Evolutionary conservation across 2,888 invertebrate species (phyloP), one percentile per base, ranked within the genome.

Genomic region (Taphrorychus bicolor): DNA sequence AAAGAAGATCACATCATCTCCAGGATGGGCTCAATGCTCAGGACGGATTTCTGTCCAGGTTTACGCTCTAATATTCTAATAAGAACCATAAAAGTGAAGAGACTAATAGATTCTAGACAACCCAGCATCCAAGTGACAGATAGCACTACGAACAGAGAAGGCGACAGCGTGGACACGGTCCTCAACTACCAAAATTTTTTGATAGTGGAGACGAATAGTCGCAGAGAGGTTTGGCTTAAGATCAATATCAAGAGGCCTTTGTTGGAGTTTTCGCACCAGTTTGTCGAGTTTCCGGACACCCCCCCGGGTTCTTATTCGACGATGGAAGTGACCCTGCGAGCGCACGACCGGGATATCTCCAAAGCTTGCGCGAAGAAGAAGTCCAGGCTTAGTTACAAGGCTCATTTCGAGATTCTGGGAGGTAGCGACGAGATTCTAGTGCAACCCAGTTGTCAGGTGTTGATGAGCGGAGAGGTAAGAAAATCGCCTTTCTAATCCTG

Each of bases 361-460:
- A 45, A 58, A 40, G 58, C 63, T 56, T 66, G 60, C 45, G 48
- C 54, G 18, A 42, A 56, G 19, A 64, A 60, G 16, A 71, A 59
- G 16, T 40, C 23, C 0, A 22, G 17, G 11, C 62, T 66, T 9
- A 62, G 66, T 22, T 73, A 70, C 53, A 68, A 71, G 18, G 74
- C 72, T 1, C 66, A 60, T 41, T 75, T 74, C 56, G 59, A 70
- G 48, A 73, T 75, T 41, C 56, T 60, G 9, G 71, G 72, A 5
- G 71, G 67, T 23, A 72, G 68, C 45, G 23, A 69, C 0, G 72
- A 73, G 48, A 69, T 76, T 9, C 61, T 23, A 17, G 59, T 75
- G 2, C 74, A 75, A 56, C 76, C 76, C 2, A 71, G 63, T 14
- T 76, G 76, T 68, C 75, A 75, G 2, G 59, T 64, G 17, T 48